Evolutionary conservation across 2,113 vertebrate genomes (phyloP), one percentile per base, ranked within the genome.

Genomic region (Dunckerocampus dactyliophorus): DNA sequence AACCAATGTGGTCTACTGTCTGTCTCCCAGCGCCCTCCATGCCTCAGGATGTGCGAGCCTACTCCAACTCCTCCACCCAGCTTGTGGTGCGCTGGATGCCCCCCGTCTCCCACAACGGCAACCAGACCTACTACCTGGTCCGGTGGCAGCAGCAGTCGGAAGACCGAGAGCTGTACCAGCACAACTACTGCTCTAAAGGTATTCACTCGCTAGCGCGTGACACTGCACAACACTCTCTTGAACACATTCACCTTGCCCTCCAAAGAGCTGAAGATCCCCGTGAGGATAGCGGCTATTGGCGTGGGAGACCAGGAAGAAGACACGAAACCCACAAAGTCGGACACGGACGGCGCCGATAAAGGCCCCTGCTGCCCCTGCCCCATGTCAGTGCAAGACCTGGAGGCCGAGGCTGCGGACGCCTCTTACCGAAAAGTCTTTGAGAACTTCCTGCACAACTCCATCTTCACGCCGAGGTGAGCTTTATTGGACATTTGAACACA

Each of bases 161-260:
- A 81, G 96, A 98, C 77, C 79, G 86, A 48, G 96, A 98, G 67
- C 92, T 98, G n/a, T 97, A 95, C 75, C 90, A 91, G 55, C 95
- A 97, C 85, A 95, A 98, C 76, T 98, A 98, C 83, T 99, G 97
- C 90, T 94, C 93, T 63, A 98, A 98, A 94, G 95, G 97, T 98
- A 69, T 62, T 66, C 17, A 6, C 39, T 6, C 65, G 59, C 8
- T 22, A 21, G 10, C 65, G 59, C 8, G 14, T 22, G 20, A 51
- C 21, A 6, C 49, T 9, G 21, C 45, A 17, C 1, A 7, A 15
- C 7, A 48, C 3, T 48, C 11, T 21, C 10, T 15, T 51, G 13
- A 21, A 31, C 37, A n/a, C 59, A 16, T n/a, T n/a, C 39, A 13
- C 6, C 39, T 59, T 16, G 56, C 45, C 9, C 63, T 69, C 50